Conservation (phyloP, 2,113 vertebrate genomes). For the Sylvia atricapilla region DNA sequence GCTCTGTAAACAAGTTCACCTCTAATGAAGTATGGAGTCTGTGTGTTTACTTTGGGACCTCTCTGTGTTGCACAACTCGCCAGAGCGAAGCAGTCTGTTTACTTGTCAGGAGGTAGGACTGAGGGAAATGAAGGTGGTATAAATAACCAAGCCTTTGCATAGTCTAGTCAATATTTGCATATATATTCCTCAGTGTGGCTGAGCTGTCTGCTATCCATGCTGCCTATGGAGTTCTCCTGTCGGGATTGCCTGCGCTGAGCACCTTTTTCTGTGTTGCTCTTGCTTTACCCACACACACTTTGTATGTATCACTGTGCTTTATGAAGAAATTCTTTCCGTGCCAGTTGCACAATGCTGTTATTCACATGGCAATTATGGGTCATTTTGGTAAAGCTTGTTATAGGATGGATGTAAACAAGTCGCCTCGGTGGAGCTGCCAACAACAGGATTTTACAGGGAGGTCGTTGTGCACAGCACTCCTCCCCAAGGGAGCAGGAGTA, state of each 20-base stretch:
- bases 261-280: neutral
- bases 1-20: slow-evolving; percentile 37
- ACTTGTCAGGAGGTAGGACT: slow-evolving; percentile 8
- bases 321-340: neutral
- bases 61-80: slow-evolving; percentile 1
- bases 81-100: slow-evolving; percentile 30
- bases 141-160: slow-evolving; percentile 20
- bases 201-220: neutral
- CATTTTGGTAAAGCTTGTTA: neutral
- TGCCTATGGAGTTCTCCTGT: neutral
- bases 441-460: neutral
- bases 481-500: neutral
- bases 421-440: neutral
- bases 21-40: slow-evolving; percentile 11
- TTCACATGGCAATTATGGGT: neutral
- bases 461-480: rapidly evolving
- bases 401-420: neutral
- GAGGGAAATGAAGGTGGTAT: slow-evolving; percentile 5
- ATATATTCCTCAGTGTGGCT: neutral
- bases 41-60: slow-evolving; percentile 22
- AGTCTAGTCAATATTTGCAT: slow-evolving; percentile 27
- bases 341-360: neutral
- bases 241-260: rapidly evolving
- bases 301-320: rapidly evolving
- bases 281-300: neutral